Percentiles rank a stretch among this genome's conserved stretches.
phyloP scores from a whole-genome alignment of 2,113 vertebrate species.

The Bubo scandiacus region DNA sequence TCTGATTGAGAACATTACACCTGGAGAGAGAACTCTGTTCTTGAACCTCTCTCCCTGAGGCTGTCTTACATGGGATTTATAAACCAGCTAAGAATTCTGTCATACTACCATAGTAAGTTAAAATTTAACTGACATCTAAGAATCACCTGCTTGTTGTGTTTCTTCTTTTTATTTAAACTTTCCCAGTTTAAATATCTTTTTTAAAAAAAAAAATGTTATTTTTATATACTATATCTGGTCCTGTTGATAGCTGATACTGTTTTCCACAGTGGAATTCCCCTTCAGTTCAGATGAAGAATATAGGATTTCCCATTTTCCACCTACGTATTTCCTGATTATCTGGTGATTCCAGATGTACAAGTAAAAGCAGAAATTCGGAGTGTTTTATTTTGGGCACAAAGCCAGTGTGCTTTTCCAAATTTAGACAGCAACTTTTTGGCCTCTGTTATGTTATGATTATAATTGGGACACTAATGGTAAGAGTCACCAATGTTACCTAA shows the following conservation, averaged over 20 bases:
- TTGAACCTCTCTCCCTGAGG: too few species aligned
- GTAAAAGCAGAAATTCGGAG: background rate
- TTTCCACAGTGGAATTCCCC: conserved; percentile 23
- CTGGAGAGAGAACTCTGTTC: too few species aligned
- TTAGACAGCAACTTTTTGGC: background rate
- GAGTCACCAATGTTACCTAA: background rate
- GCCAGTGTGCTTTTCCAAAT: background rate
- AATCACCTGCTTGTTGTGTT: background rate
- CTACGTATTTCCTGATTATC: conserved; percentile 12
- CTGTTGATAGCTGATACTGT: background rate
- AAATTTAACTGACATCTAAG: background rate
- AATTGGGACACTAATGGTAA: background rate
- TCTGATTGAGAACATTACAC: too few species aligned
- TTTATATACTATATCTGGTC: background rate
- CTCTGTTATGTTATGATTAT: background rate
- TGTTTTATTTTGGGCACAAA: background rate
- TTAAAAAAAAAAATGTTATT: background rate
- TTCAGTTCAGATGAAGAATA: background rate
- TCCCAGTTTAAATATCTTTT: background rate
- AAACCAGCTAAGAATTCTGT: background rate
- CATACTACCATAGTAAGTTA: background rate
- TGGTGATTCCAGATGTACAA: background rate
- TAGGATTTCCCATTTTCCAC: conserved; percentile 34
- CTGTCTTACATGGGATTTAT: background rate
- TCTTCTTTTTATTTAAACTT: background rate